phyloP scores from a whole-genome alignment of 2,113 vertebrate species.

The Rhinopomastus cyanomelas region DNA sequence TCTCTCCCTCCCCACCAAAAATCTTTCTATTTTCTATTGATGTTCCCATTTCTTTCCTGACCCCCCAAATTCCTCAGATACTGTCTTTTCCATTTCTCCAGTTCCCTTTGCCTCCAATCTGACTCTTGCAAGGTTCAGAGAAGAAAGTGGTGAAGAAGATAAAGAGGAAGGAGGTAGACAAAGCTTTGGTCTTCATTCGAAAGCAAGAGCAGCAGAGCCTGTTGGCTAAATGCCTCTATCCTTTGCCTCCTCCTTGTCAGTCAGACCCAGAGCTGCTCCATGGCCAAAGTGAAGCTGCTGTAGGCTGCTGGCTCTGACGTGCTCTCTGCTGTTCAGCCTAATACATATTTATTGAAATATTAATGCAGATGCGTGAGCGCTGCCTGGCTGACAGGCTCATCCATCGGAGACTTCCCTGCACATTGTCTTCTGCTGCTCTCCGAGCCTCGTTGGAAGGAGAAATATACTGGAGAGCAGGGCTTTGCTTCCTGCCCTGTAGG shows the following conservation, averaged over 20 bases:
- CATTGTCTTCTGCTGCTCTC: not conserved
- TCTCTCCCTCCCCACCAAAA: not conserved
- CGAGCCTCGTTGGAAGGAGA: not conserved
- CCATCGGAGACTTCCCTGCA: not conserved
- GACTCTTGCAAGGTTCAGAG: not conserved
- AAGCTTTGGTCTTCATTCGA: not conserved
- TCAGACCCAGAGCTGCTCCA: not conserved
- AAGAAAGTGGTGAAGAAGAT: not conserved
- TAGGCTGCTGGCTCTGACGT: not conserved
- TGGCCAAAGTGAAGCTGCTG: not conserved
- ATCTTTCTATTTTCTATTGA: not conserved
- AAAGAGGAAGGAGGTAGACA: not conserved
- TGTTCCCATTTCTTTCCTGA: not conserved
- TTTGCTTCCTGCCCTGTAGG: constrained; percentile 43
- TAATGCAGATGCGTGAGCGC: not conserved
- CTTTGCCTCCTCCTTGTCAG: not conserved
- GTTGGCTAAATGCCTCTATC: not conserved
- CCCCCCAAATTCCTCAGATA: not conserved
- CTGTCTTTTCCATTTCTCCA: not conserved
- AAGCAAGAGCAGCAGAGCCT: not conserved
- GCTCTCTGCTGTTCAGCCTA: accelerated
- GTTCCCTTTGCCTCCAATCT: not conserved
- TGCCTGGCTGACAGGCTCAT: not conserved
- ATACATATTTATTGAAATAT: constrained; percentile 55
- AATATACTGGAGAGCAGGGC: constrained; percentile 16